Percentiles rank a stretch among this genome's conserved stretches.
These are phyloP conservation scores for Xylocampa areola DNA, from an alignment of 2,888 invertebrate genomes.

Conservation along the genomic window DNA sequence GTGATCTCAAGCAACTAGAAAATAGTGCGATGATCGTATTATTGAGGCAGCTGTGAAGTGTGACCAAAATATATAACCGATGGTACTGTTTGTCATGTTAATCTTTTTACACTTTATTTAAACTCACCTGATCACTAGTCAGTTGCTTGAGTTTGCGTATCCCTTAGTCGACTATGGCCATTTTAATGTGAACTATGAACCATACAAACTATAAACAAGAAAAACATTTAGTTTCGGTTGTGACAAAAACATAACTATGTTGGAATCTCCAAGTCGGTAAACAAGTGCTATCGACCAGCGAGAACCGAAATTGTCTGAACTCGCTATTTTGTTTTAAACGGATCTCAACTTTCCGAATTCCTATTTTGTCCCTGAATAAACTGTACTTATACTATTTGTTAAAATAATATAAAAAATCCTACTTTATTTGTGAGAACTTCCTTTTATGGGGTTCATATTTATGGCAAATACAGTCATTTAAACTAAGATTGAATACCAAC, in stretches of 20 bases:
- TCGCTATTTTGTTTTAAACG: slow-evolving; percentile 49
- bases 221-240: slow-evolving; percentile 12
- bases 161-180: too few species aligned
- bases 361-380: slow-evolving; percentile 42
- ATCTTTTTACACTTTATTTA: slow-evolving; percentile 8
- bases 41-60: slow-evolving; percentile 39
- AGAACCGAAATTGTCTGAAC: slow-evolving; percentile 11
- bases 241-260: slow-evolving; percentile 4
- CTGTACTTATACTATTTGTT: slow-evolving; percentile 63
- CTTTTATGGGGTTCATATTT: too few species aligned
- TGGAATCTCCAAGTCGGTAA: slow-evolving; percentile 1
- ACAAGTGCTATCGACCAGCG: slow-evolving; percentile 10
- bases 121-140: slow-evolving; percentile 12
- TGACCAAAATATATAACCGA: too few species aligned
- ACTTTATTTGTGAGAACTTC: too few species aligned
- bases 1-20: slow-evolving; percentile 33
- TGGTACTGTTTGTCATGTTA: slow-evolving; percentile 12
- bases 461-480: too few species aligned
- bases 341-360: slow-evolving; percentile 69
- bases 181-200: slow-evolving; percentile 4
- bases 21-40: slow-evolving; percentile 3
- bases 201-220: background rate
- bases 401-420: slow-evolving; percentile 40
- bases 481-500: too few species aligned
- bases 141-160: slow-evolving; percentile 39